Conservation (phyloP, 2,888 invertebrate species). For the Coelinius sp. region DNA sequence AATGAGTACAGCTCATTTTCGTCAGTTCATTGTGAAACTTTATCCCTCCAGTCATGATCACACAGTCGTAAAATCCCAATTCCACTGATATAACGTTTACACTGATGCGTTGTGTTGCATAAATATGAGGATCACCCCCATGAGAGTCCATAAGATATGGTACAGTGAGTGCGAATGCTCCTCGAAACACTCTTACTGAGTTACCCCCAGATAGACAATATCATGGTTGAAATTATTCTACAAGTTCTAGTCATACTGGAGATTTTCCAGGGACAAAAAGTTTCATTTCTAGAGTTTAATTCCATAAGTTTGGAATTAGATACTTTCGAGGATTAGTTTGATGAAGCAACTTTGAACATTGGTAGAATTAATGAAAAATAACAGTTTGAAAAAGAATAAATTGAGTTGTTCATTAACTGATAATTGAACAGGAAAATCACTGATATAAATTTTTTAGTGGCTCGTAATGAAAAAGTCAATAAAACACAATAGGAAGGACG, state of each 20-base stretch:
- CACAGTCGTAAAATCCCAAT: background rate
- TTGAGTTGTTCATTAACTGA: background rate
- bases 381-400: background rate
- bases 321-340: background rate
- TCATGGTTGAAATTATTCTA: background rate
- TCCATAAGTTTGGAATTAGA: background rate
- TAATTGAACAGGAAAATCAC: too few species aligned
- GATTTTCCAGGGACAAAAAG: background rate
- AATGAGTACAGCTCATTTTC: background rate
- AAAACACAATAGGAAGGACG: too few species aligned
- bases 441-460: too few species aligned
- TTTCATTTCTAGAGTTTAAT: background rate
- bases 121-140: conserved; percentile 39
- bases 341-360: background rate
- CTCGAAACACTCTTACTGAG: conserved; percentile 8
- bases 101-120: conserved; percentile 38
- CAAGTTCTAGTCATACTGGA: background rate
- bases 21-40: background rate
- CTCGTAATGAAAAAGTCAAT: too few species aligned
- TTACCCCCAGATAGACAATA: background rate
- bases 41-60: background rate
- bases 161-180: conserved; percentile 26
- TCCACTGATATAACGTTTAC: background rate
- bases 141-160: conserved; percentile 13
- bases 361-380: background rate